Conservation (phyloP, 2,888 invertebrate species). For the Eueremaeus valkanovi region DNA sequence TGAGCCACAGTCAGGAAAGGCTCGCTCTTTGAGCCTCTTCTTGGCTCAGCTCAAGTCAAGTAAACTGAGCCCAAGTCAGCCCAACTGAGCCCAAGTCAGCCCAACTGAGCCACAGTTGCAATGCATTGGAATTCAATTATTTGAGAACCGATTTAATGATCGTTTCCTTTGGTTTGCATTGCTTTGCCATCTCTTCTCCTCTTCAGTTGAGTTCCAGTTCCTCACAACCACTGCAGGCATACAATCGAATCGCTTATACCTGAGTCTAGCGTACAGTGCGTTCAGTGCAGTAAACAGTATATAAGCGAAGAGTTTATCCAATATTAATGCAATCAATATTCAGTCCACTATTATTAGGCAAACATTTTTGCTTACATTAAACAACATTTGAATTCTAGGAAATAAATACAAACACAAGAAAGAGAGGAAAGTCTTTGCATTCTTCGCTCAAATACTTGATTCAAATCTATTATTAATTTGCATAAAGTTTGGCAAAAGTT, state of each 20-base stretch:
- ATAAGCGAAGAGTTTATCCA: background rate
- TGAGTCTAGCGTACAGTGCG: no score
- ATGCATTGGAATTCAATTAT: constrained; percentile 24
- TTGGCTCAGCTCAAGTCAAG: no score
- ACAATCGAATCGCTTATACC: no score
- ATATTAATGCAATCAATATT: constrained; percentile 1
- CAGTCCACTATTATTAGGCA: background rate
- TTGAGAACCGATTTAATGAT: background rate
- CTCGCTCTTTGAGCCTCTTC: no score
- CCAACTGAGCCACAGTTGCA: no score
- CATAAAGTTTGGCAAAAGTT: background rate
- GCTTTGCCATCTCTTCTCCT: constrained; percentile 12
- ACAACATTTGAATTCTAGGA: background rate
- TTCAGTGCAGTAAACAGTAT: background rate
- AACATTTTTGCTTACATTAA: background rate
- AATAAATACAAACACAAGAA: no score
- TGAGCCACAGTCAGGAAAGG: no score
- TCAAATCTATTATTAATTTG: background rate
- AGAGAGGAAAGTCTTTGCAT: constrained; percentile 6
- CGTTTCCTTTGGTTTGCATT: constrained; percentile 11
- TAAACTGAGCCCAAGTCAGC: no score
- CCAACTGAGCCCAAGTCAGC: no score
- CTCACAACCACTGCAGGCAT: constrained; percentile 7
- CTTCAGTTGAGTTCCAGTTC: constrained; percentile 12
- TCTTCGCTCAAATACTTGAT: background rate